Base-by-base conservation (phyloP, 2,113 vertebrate species). In the Hyaena hyaena region DNA sequence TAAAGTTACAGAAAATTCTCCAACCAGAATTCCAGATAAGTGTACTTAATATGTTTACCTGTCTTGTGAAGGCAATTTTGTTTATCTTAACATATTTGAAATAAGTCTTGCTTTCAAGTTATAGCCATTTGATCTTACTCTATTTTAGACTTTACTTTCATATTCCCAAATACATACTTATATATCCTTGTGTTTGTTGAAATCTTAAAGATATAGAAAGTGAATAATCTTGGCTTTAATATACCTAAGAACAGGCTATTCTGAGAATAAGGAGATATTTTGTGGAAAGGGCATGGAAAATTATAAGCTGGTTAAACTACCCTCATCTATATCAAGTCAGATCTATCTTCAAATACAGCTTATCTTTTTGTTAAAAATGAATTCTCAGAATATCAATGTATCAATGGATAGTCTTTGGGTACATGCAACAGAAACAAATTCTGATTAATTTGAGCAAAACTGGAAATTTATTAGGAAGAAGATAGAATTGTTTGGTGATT, bases 51-150 rank as follows among this genome's bases (percentile, higher is more conserved):
- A 66, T 53, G 55, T 65, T 87, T 81, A 45, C 23, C 74, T 81
- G n/a, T 43, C 10, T 26, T 66, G 6, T 84, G 17, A 96, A 94
- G 43, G 35, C 1, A 93, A 86, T 53, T 80, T 65, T 87, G 26
- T 17, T 92, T 87, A 66, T 28, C 35, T 77, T 63, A 63, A 77
- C 11, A 53, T 43, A 73, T 73, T 94, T 94, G 50, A 88, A 84
- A 84, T 31, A 76, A 33, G 85, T 77, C 33, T 96, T 81, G 8
- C 33, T 31, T 94, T 94, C 55, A 96, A n/a, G 33, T 66, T 85
- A 85, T 12, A 55, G n/a, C 3, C 31, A 33, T 76, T 68, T 95
- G 73, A 69, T 74, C 8, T 69, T 87, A 79, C 2, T 74, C 26
- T 63, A 5, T 77, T 94, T 92, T 68, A 74, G 61, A 43, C 11